phyloP scores from a whole-genome alignment of 1,140 invertebrate genomes.

The Araneus ventricosus region DNA sequence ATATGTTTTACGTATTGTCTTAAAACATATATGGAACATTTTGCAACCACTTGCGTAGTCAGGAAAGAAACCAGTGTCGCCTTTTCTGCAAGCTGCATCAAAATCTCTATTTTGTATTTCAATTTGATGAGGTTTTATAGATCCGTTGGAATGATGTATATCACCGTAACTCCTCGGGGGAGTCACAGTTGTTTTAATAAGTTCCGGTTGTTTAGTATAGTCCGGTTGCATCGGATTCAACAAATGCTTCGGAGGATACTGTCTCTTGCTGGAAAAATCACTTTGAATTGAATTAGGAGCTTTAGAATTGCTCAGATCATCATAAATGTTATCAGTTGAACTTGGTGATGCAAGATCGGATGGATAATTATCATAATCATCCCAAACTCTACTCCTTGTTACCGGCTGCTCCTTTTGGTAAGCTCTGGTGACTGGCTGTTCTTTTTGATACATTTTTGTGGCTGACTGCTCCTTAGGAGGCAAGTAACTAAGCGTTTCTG shows the following conservation, averaged over 20 bases:
- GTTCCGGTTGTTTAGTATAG: not conserved
- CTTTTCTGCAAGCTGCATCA: constrained; percentile 52
- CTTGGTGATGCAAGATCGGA: not conserved
- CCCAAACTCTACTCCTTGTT: not conserved
- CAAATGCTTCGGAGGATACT: not conserved
- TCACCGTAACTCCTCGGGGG: not conserved
- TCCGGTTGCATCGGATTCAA: not conserved
- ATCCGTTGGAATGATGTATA: no score
- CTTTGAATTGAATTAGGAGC: constrained; percentile 45
- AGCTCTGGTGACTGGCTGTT: not conserved
- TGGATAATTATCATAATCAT: constrained; percentile 35
- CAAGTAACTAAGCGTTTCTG: constrained; percentile 54
- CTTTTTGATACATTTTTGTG: not conserved
- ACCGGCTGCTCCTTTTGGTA: not conserved
- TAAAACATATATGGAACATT: constrained; percentile 75
- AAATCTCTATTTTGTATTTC: not conserved
- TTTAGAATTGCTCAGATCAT: not conserved
- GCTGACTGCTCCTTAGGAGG: not conserved
- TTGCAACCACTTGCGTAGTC: constrained; percentile 71
- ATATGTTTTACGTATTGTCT: constrained; percentile 61
- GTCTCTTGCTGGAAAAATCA: constrained; percentile 31
- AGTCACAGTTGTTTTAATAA: not conserved
- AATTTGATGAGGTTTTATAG: not conserved
- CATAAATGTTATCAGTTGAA: constrained; percentile 33
- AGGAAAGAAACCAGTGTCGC: constrained; percentile 71